Evolutionary conservation across 1,140 invertebrate species (phyloP), one percentile per base, ranked within the genome.

Genomic region (Pseudomyrmex sp.): DNA sequence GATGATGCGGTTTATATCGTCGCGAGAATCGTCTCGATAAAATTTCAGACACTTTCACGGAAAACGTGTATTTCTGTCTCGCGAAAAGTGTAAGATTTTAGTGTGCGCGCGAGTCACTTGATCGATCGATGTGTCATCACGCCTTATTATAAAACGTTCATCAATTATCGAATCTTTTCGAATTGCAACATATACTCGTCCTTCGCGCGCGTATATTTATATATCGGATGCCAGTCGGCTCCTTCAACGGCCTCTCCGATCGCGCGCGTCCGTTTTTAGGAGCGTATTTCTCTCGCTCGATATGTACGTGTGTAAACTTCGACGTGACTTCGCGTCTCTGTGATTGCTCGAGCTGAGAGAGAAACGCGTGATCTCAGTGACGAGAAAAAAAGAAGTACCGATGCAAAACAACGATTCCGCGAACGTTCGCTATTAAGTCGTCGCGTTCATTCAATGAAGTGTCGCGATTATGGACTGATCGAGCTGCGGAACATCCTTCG

Each of bases 141-240:
- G 48, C 23, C 12, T 80, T 72, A 48, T 72, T 80, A 80, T 80
- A 80, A 66, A 52, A 35, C 75, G 76, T 44, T 18, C 35, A 35
- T n/a, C 20, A 70, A 59, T 80, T 70, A 70, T 26, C 54, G 54
- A 48, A 59, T 26, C 52, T 35, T 18, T 18, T 35, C 23, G 15
- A 79, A 23, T 80, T 80, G 20, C 76, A 20, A 52, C 50, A 23
- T 13, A 48, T 20, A 8, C 44, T 48, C 23, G 76, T 70, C 76
- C 76, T 80, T 80, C 66, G 66, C 46, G 66, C 66, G 54, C 66
- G 54, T 48, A n/a, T 83, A 83, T 83, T 83, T 79, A 77, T 79
- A 48, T 83, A 73, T 26, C 61, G 15, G 59, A 50, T 83, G 44
- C 10, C 18, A 75, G 50, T 58, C 35, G 59, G 52, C 48, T 66